A percentile compares a stretch with the other conserved stretches of the same genome.
These are phyloP conservation scores for Yponomeuta evonymella DNA, from an alignment of 2,888 invertebrate genomes.

Conservation along the genomic window DNA sequence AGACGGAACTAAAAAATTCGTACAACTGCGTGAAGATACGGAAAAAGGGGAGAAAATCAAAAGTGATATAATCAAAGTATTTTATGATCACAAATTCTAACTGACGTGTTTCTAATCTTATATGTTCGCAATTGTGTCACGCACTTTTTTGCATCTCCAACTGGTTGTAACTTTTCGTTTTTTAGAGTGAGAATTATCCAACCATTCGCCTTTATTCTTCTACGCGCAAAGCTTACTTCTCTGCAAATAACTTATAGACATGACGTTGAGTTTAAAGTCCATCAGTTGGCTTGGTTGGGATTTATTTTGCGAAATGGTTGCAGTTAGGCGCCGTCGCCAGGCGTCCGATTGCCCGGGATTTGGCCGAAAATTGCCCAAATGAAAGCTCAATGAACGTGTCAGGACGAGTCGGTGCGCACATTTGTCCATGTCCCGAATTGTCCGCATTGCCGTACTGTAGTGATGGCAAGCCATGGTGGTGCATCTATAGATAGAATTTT, in stretches of 20 bases:
- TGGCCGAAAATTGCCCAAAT: constrained; percentile 73
- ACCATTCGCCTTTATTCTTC: too few species aligned
- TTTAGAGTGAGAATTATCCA: too few species aligned
- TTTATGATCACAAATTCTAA: too few species aligned
- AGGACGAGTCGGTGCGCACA: constrained; percentile 64
- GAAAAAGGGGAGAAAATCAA: too few species aligned
- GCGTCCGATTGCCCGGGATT: constrained; percentile 64
- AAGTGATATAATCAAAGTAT: too few species aligned
- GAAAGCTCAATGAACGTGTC: constrained; percentile 75
- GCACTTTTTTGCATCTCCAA: too few species aligned
- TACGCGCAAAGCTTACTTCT: constrained; percentile 8
- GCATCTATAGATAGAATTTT: not conserved
- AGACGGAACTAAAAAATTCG: too few species aligned
- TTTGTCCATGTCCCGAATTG: constrained; percentile 70
- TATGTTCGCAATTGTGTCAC: too few species aligned
- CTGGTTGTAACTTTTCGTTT: too few species aligned
- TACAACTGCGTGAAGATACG: too few species aligned
- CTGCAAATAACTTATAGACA: not conserved
- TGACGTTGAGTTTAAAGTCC: constrained; percentile 22
- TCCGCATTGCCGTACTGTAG: constrained; percentile 68
- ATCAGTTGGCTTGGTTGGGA: constrained; percentile 34
- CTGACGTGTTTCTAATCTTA: too few species aligned
- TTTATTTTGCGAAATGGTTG: constrained; percentile 50
- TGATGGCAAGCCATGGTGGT: constrained; percentile 28
- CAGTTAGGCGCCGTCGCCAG: constrained; percentile 38